phyloP scores from a whole-genome alignment of 2,888 invertebrate genomes.

The Pilophorus perplexus region DNA sequence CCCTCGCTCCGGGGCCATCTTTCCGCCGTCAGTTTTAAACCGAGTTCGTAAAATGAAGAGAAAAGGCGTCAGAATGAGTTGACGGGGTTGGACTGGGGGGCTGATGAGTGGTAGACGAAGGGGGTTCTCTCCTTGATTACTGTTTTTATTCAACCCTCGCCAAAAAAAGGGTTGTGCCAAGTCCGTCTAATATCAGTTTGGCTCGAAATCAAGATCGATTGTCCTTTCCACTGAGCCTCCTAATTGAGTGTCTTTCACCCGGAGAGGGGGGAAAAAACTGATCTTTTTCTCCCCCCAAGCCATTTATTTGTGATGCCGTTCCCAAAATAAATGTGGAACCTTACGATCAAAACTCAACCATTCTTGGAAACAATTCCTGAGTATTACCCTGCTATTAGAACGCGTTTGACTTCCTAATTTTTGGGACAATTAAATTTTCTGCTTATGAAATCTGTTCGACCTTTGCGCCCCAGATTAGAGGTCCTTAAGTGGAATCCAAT shows the following conservation, averaged over 20 bases:
- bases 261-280: too few relatives aligned
- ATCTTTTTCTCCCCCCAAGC: too few relatives aligned
- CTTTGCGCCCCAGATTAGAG: too few relatives aligned
- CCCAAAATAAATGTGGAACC: too few relatives aligned
- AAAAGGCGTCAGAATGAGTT: slow-evolving; percentile 8
- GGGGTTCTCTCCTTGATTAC: slow-evolving; percentile 18
- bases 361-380: too few relatives aligned
- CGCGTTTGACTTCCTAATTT: too few relatives aligned
- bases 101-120: neutral
- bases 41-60: slow-evolving; percentile 29
- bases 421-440: too few relatives aligned
- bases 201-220: slow-evolving; percentile 38
- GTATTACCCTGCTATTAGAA: too few relatives aligned
- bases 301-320: too few relatives aligned
- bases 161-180: slow-evolving; percentile 43
- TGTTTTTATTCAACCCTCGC: slow-evolving; percentile 42
- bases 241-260: slow-evolving; percentile 31
- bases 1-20: neutral
- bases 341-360: too few relatives aligned
- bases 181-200: slow-evolving; percentile 38
- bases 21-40: neutral
- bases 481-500: too few relatives aligned
- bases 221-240: slow-evolving; percentile 20
- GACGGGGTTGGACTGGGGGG: neutral
- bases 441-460: too few relatives aligned